phyloP scores from a whole-genome alignment of 2,888 invertebrate genomes.

The Hyposoter didymator region DNA sequence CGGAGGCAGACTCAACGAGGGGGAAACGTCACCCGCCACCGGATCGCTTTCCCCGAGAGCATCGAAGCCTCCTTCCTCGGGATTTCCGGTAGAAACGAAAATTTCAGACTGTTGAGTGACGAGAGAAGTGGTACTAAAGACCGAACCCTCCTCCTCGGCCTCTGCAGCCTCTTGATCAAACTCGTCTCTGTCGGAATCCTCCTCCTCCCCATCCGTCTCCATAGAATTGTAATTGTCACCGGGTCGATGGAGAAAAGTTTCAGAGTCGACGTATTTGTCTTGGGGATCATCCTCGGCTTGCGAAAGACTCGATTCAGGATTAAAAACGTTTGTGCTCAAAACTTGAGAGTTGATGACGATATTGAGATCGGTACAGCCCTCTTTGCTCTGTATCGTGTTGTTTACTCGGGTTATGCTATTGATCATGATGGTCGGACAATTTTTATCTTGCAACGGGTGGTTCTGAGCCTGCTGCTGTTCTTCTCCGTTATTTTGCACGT shows the following conservation, averaged over 20 bases:
- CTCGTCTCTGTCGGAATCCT: slow-evolving; percentile 56
- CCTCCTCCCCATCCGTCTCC: slow-evolving; percentile 3
- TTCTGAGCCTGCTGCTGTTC: too few species aligned
- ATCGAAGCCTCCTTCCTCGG: slow-evolving; percentile 54
- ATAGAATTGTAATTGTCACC: background rate
- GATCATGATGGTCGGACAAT: slow-evolving; percentile 82
- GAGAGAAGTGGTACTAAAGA: slow-evolving; percentile 50
- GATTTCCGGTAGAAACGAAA: slow-evolving; percentile 46
- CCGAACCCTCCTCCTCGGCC: slow-evolving; percentile 20
- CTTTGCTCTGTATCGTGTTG: slow-evolving; percentile 85
- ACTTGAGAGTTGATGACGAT: slow-evolving; percentile 90
- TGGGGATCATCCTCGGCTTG: slow-evolving; percentile 49
- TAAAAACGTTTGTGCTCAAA: slow-evolving; percentile 86
- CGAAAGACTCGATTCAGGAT: slow-evolving; percentile 67
- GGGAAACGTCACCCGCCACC: background rate
- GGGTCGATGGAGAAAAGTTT: background rate
- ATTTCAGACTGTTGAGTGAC: slow-evolving; percentile 60
- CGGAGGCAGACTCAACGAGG: slow-evolving; percentile 22
- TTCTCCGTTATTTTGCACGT: slow-evolving; percentile 65
- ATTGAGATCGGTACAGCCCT: slow-evolving; percentile 89
- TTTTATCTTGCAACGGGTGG: slow-evolving; percentile 65
- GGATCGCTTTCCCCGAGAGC: slow-evolving; percentile 41
- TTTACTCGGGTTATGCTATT: slow-evolving; percentile 81
- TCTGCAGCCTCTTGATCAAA: slow-evolving; percentile 9
- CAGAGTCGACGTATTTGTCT: slow-evolving; percentile 59